Conservation (phyloP, 2,888 invertebrate species). For the Dorcus parallelipipedus region DNA sequence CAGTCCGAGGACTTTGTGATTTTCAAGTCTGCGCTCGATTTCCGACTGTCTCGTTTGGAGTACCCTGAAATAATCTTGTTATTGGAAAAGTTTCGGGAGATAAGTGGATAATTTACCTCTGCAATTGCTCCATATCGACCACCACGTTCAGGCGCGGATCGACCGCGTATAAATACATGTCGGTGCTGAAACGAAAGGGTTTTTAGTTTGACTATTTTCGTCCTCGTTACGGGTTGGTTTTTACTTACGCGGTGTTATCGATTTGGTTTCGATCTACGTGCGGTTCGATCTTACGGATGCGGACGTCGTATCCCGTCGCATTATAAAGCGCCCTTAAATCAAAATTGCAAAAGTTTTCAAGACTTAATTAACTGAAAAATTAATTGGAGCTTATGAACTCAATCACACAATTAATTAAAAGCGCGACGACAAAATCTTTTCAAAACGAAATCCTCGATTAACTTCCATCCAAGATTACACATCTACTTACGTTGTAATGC, state of each 20-base stretch:
- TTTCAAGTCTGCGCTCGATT: slow-evolving; percentile 62
- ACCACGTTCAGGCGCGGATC: slow-evolving; percentile 78
- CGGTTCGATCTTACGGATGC: slow-evolving; percentile 74
- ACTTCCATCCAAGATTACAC: neutral
- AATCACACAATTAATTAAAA: too few species aligned
- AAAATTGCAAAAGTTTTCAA: slow-evolving; percentile 5
- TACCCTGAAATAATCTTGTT: slow-evolving; percentile 51
- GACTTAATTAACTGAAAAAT: neutral
- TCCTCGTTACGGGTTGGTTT: neutral
- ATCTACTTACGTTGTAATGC: slow-evolving; percentile 60
- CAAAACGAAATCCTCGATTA: neutral
- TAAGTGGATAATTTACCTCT: slow-evolving; percentile 60
- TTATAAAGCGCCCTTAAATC: slow-evolving; percentile 60
- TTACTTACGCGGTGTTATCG: slow-evolving; percentile 64
- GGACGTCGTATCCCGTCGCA: slow-evolving; percentile 74
- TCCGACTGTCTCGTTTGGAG: slow-evolving; percentile 59
- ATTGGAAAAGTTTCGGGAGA: neutral
- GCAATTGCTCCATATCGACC: slow-evolving; percentile 74
- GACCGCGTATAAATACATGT: slow-evolving; percentile 81
- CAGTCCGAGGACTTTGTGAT: slow-evolving; percentile 63
- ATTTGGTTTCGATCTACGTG: slow-evolving; percentile 64
- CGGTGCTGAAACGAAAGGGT: slow-evolving; percentile 61
- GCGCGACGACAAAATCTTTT: neutral
- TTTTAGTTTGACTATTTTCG: neutral
- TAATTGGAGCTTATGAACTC: too few species aligned